Evolutionary conservation across 2,113 vertebrate genomes (phyloP).

Genomic region (Microcebus ravelobensis): DNA sequence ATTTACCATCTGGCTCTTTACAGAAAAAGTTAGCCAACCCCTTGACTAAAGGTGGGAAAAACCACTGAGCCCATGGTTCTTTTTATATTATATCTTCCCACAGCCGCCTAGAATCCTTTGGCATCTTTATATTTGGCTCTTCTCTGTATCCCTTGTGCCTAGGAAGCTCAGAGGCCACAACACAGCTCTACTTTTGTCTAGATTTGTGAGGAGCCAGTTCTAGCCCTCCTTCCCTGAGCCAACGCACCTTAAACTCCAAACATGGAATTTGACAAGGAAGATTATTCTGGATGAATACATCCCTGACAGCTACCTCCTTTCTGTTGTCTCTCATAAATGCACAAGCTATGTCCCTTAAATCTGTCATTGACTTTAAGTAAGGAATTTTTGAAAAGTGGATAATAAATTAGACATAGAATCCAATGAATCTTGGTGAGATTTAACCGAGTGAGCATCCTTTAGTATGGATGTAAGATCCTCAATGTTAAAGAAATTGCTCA

Average conservation of each 20-base stretch:
- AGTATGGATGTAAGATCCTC: not conserved
- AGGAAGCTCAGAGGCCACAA: not conserved
- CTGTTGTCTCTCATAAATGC: not conserved
- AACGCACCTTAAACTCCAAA: not conserved
- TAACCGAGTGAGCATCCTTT: not conserved
- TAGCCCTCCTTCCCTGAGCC: not conserved
- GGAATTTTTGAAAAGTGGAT: not conserved
- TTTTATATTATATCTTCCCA: not conserved
- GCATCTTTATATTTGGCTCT: not conserved
- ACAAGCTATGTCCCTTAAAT: not conserved
- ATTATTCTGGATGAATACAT: not conserved
- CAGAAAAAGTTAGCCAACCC: not conserved
- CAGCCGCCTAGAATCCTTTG: not conserved
- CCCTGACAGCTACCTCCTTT: not conserved
- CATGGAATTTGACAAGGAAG: not conserved
- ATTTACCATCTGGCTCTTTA: not conserved
- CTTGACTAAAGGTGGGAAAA: not conserved
- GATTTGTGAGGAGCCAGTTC: not conserved
- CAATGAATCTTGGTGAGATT: not conserved
- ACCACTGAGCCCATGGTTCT: not conserved
- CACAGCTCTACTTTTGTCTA: not conserved
- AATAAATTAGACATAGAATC: not conserved
- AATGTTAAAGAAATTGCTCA: not conserved
- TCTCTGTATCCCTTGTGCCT: not conserved
- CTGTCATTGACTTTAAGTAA: not conserved